These are phyloP conservation scores for Cheilosia pagana DNA, from an alignment of 2,888 invertebrate genomes.

Conservation along the genomic window DNA sequence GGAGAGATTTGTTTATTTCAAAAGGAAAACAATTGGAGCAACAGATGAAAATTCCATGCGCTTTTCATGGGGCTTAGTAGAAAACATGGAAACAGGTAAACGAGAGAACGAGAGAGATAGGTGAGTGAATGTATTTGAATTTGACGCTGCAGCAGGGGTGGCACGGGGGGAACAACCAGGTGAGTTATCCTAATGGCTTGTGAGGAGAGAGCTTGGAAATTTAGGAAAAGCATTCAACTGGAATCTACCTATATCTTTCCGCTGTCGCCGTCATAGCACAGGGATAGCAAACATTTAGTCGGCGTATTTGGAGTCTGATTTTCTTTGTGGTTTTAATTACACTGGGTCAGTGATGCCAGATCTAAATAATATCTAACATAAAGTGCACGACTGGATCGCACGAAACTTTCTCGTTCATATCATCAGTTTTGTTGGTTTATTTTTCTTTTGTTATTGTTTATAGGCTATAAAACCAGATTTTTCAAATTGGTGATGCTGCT, in stretches of 20 bases:
- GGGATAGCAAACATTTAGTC: neutral
- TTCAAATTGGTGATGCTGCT: too few species aligned
- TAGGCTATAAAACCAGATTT: too few species aligned
- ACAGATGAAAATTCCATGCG: slow-evolving; percentile 75
- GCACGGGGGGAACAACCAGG: slow-evolving; percentile 9
- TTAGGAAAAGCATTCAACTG: slow-evolving; percentile 6
- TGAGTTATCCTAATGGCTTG: neutral
- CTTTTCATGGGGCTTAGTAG: slow-evolving; percentile 31
- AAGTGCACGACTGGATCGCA: too few species aligned
- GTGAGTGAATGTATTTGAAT: too few species aligned
- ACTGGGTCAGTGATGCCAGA: too few species aligned
- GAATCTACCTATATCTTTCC: slow-evolving; percentile 2
- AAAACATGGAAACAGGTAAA: slow-evolving; percentile 58
- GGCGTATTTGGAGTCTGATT: neutral
- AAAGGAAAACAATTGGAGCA: slow-evolving; percentile 73
- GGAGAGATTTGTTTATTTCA: slow-evolving; percentile 64
- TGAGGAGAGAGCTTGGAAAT: slow-evolving; percentile 11
- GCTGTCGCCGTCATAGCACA: neutral
- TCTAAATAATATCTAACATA: too few species aligned
- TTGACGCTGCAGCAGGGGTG: neutral
- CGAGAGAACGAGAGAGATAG: slow-evolving; percentile 15
- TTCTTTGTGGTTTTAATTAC: fast-evolving
- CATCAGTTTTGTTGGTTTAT: too few species aligned
- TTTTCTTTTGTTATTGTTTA: too few species aligned
- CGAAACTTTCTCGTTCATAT: too few species aligned